A percentile compares a stretch with the other conserved stretches of the same genome.
These are phyloP conservation scores for Chlorodrepanis virens DNA, from an alignment of 2,113 vertebrate species.

Conservation along the genomic window DNA sequence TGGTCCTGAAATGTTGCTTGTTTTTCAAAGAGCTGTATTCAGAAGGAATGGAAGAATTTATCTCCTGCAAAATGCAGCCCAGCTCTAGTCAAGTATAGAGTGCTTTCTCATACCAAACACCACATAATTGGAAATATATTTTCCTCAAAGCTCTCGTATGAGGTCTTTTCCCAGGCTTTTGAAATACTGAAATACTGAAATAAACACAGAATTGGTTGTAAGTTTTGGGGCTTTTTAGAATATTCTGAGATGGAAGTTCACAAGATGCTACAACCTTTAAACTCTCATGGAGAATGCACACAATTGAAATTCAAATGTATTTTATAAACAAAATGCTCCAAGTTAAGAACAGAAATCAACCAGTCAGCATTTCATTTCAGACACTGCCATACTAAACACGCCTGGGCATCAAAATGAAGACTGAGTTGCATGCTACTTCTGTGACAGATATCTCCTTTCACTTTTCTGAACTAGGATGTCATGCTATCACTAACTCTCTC, in stretches of 20 bases:
- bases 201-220: background rate
- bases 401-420: background rate
- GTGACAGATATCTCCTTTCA: background rate
- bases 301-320: background rate
- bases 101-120: background rate
- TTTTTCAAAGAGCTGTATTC: background rate
- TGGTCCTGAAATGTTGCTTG: background rate
- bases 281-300: background rate
- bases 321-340: background rate
- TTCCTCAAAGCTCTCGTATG: background rate
- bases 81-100: background rate
- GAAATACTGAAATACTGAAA: background rate
- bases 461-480: background rate
- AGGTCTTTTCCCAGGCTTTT: background rate
- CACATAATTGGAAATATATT: accelerated
- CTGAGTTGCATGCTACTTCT: background rate
- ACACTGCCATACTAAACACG: accelerated
- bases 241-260: background rate
- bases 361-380: background rate
- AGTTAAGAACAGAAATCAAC: background rate
- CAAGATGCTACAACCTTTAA: background rate
- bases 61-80: background rate
- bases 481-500: background rate
- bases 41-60: background rate
- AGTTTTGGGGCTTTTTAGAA: background rate